Evolutionary conservation across 2,888 invertebrate species (phyloP).

Genomic region (Zaprionus bogoriensis): DNA sequence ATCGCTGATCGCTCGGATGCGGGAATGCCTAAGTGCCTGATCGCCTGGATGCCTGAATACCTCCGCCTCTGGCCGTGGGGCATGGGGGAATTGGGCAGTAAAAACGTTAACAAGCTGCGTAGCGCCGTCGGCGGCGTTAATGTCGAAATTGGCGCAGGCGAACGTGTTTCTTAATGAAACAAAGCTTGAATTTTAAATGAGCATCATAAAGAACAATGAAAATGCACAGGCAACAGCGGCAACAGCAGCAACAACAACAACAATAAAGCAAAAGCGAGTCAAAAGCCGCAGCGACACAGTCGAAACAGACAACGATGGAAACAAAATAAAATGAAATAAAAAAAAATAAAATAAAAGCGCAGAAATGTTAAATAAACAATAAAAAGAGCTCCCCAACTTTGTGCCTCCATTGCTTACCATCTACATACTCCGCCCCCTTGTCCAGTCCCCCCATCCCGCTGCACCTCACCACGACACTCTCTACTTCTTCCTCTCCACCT

Average conservation of each 20-base stretch:
- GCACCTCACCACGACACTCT: no score
- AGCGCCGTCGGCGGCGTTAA: constrained; percentile 76
- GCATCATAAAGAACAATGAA: constrained; percentile 80
- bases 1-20: constrained; percentile 17
- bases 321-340: constrained; percentile 12
- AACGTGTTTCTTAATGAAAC: constrained; percentile 77
- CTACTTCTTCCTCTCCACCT: background rate
- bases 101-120: constrained; percentile 76
- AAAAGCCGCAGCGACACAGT: constrained; percentile 38
- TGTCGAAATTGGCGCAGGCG: constrained; percentile 71
- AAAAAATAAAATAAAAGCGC: constrained; percentile 53
- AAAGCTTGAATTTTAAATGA: constrained; percentile 81
- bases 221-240: constrained; percentile 46
- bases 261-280: constrained; percentile 54
- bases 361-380: constrained; percentile 73
- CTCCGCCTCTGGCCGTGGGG: no score
- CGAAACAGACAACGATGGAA: constrained; percentile 3
- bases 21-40: background rate
- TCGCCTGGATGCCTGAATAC: background rate
- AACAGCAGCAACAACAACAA: constrained; percentile 21
- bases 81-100: constrained; percentile 29
- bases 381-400: constrained; percentile 49
- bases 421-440: constrained; percentile 20
- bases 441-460: no score
- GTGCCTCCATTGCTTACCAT: constrained; percentile 23